Percentiles rank a stretch among this genome's conserved stretches.
Conservation (phyloP, 2,888 invertebrate genomes). For the Heterodera filipjevi region DNA sequence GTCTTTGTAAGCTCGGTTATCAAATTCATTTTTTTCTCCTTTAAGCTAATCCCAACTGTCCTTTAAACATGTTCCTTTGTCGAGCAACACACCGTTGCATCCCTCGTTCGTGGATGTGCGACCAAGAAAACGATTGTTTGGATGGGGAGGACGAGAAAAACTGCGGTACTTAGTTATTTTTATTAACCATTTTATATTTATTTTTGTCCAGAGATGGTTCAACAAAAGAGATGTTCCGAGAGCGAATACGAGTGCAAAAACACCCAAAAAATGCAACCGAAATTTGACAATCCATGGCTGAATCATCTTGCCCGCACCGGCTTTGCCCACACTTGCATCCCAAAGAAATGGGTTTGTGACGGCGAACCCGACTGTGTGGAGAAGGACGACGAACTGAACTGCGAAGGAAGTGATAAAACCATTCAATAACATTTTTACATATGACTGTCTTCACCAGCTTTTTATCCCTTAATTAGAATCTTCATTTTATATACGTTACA, state of each 20-base stretch:
- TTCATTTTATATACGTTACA: too few species aligned
- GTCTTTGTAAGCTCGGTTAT: not conserved
- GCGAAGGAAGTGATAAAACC: slow-evolving; percentile 44
- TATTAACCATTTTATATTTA: not conserved
- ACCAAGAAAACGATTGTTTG: slow-evolving; percentile 38
- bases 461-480: too few species aligned
- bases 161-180: too few species aligned
- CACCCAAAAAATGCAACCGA: slow-evolving; percentile 11
- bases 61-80: slow-evolving; percentile 45
- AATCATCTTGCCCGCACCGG: slow-evolving; percentile 10
- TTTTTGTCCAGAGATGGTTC: slow-evolving; percentile 1
- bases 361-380: slow-evolving; percentile 49
- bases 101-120: slow-evolving; percentile 57
- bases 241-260: not conserved
- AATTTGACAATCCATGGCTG: slow-evolving; percentile 20
- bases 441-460: too few species aligned
- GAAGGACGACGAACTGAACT: slow-evolving; percentile 51
- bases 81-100: slow-evolving; percentile 50
- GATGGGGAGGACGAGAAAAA: slow-evolving; percentile 39
- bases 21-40: not conserved
- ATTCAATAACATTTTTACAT: too few species aligned
- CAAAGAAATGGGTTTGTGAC: slow-evolving; percentile 47
- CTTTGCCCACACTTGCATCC: slow-evolving; percentile 42
- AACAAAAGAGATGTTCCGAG: not conserved
- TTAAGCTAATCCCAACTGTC: slow-evolving; percentile 30